Conservation (phyloP, 2,113 vertebrate species). For the Ailuropoda melanoleuca region DNA sequence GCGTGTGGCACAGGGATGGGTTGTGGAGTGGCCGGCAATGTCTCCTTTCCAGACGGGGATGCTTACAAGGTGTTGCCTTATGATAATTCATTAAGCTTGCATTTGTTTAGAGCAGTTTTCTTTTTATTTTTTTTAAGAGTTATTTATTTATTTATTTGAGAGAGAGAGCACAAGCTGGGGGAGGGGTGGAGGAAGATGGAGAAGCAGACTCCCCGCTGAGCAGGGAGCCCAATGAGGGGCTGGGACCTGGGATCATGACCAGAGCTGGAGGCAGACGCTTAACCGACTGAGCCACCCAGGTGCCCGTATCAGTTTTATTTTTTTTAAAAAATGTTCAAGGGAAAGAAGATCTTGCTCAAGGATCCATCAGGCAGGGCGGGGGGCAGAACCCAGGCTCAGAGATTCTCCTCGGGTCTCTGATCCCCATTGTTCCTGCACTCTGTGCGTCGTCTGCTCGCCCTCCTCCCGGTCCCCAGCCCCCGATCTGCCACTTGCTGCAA, state of each 20-base stretch:
- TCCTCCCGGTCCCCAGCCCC: not conserved
- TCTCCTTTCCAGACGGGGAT: not conserved
- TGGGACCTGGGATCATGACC: not conserved
- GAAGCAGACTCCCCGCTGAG: not conserved
- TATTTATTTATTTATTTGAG: not conserved
- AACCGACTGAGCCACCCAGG: not conserved
- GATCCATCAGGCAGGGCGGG: not conserved
- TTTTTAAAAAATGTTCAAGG: not conserved
- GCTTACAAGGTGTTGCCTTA: not conserved
- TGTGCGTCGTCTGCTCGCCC: not conserved
- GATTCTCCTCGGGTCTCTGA: not conserved
- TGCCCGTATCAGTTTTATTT: not conserved
- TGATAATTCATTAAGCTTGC: not conserved
- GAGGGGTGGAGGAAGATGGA: not conserved
- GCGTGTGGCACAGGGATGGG: not conserved
- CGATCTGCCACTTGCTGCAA: not conserved
- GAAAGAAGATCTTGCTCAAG: not conserved
- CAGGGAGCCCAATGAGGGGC: not conserved
- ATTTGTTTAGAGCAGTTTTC: not conserved
- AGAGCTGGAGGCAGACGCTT: not conserved
- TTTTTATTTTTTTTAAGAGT: not conserved
- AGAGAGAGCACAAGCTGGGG: not conserved
- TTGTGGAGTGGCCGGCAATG: not conserved
- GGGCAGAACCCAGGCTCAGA: not conserved
- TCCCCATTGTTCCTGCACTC: fast-evolving